phyloP scores from a whole-genome alignment of 2,888 invertebrate species.

The Chorisops tibialis region DNA sequence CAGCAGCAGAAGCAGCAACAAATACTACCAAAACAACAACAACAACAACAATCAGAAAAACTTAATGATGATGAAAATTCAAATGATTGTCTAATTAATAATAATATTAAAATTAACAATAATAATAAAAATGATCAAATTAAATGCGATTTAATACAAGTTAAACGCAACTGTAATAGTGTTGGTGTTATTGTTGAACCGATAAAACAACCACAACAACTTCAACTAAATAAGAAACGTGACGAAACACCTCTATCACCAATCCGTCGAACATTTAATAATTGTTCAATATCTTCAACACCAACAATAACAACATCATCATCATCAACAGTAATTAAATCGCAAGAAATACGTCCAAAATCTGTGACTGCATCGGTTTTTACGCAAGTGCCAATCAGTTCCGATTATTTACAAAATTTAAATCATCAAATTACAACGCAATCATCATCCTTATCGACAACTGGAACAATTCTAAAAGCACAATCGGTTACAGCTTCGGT shows the following conservation, averaged over 20 bases:
- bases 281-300: slow-evolving; percentile 35
- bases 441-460: slow-evolving; percentile 8
- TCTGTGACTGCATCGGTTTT: slow-evolving; percentile 50
- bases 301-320: background rate
- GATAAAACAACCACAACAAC: too few species aligned
- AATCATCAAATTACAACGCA: background rate
- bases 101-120: background rate
- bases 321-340: background rate
- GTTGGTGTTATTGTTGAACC: too few species aligned
- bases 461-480: slow-evolving; percentile 35
- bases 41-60: slow-evolving; percentile 27
- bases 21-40: slow-evolving; percentile 23
- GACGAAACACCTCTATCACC: slow-evolving; percentile 33
- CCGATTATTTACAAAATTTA: slow-evolving; percentile 23
- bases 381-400: slow-evolving; percentile 29
- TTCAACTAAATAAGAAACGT: slow-evolving; percentile 14
- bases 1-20: slow-evolving; percentile 30
- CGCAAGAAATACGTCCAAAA: slow-evolving; percentile 43
- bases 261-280: slow-evolving; percentile 36
- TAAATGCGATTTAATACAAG: background rate
- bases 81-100: background rate
- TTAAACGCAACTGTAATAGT: background rate
- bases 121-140: background rate
- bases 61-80: slow-evolving; percentile 31
- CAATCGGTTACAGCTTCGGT: slow-evolving; percentile 45